These are phyloP conservation scores for Bradypus variegatus DNA, from an alignment of 2,797 vertebrate species.

Conservation along the genomic window DNA sequence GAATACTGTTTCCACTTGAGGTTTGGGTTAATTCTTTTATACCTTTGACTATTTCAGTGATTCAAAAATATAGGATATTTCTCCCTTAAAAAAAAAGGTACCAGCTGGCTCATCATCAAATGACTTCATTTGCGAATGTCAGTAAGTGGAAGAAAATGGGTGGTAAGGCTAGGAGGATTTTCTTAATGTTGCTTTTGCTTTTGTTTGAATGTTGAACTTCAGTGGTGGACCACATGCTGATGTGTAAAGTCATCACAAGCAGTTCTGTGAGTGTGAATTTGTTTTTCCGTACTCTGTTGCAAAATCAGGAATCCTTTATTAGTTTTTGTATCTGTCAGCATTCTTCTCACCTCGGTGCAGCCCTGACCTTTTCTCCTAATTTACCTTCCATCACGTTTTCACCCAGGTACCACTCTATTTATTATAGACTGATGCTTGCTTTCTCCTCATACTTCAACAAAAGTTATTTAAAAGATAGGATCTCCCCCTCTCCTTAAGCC, in stretches of 20 bases:
- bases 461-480: constrained; percentile 60
- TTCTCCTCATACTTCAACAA: constrained; percentile 38
- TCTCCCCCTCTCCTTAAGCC: constrained; percentile 2
- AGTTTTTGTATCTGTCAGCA: constrained; percentile 61
- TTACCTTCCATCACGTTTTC: constrained; percentile 60
- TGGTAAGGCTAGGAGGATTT: constrained; percentile 22
- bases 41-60: constrained; percentile 48
- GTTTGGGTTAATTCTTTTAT: constrained; percentile 62
- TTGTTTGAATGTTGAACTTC: constrained; percentile 68
- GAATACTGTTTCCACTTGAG: constrained; percentile 52
- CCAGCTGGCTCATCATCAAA: constrained; percentile 28
- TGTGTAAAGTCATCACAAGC: constrained; percentile 61
- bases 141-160: constrained; percentile 55
- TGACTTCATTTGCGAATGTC: constrained; percentile 52
- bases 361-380: constrained; percentile 66
- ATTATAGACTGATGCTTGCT: constrained; percentile 60
- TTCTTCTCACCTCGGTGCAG: constrained; percentile 61
- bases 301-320: constrained; percentile 63
- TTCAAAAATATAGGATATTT: constrained; percentile 33
- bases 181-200: not conserved
- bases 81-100: constrained; percentile 16
- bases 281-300: constrained; percentile 55
- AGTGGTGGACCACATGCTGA: constrained; percentile 69
- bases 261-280: constrained; percentile 66
- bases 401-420: constrained; percentile 48